Evolutionary conservation across 2,888 invertebrate species (phyloP).

Genomic region (Euplagia quadripunctaria): DNA sequence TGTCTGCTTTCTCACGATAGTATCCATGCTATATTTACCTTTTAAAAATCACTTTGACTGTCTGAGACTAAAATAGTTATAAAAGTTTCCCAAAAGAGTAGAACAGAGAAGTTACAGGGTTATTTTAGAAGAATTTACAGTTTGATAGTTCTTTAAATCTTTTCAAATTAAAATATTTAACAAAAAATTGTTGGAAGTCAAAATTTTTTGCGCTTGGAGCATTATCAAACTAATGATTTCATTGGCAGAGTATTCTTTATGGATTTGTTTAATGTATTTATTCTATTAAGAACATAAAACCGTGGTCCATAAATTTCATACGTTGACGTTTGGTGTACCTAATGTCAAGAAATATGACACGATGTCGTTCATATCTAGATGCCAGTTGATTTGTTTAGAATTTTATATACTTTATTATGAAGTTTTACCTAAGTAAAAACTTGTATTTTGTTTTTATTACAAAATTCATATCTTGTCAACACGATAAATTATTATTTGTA

Average conservation of each 20-base stretch:
- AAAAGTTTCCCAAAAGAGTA: too few species aligned
- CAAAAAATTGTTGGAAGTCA: too few species aligned
- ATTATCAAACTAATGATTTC: background rate
- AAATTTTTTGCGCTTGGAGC: too few species aligned
- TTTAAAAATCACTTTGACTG: too few species aligned
- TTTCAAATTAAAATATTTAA: background rate
- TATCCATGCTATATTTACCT: background rate
- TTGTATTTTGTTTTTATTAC: background rate
- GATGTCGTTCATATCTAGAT: background rate
- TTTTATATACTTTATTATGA: background rate
- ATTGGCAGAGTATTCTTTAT: background rate
- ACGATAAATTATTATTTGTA: conserved; percentile 3
- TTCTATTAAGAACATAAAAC: background rate
- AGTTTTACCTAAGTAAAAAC: conserved; percentile 2
- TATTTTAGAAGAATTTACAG: background rate
- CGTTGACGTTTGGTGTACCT: background rate
- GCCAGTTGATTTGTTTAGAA: background rate
- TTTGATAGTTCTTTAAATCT: background rate
- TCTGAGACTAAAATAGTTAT: too few species aligned
- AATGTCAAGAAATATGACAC: background rate
- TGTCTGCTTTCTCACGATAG: conserved; percentile 24
- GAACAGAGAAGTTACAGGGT: too few species aligned
- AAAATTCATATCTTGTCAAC: conserved; percentile 4
- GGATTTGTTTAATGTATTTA: background rate
- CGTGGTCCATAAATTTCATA: background rate